Percentiles rank a stretch among this genome's conserved stretches.
Conservation (phyloP, 2,888 invertebrate species). For the Drosophila niveifrons region DNA sequence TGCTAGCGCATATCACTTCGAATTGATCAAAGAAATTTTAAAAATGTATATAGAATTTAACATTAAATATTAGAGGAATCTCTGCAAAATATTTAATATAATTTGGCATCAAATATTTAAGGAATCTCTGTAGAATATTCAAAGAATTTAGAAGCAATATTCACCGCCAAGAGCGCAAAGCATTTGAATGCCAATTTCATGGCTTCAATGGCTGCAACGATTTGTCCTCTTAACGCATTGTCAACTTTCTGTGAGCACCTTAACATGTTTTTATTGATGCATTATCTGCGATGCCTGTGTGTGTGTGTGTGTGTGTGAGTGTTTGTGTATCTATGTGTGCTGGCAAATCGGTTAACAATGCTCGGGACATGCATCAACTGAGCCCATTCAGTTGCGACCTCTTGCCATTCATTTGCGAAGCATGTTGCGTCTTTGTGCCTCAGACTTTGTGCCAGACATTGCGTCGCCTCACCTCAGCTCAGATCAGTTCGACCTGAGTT, state of each 20-base stretch:
- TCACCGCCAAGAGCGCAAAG: background rate
- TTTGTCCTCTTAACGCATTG: conserved; percentile 57
- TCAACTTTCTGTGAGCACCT: conserved; percentile 46
- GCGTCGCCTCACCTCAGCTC: conserved; percentile 55
- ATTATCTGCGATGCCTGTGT: conserved; percentile 56
- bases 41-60: no score
- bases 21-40: no score
- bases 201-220: conserved; percentile 40
- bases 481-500: background rate
- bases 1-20: no score
- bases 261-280: conserved; percentile 76
- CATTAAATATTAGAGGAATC: no score
- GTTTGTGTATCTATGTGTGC: conserved; percentile 50
- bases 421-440: conserved; percentile 70
- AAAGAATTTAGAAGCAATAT: background rate
- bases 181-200: conserved; percentile 64
- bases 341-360: conserved; percentile 62
- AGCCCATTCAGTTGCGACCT: conserved; percentile 58
- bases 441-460: conserved; percentile 66
- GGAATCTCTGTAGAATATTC: background rate
- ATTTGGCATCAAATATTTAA: background rate
- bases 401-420: conserved; percentile 51
- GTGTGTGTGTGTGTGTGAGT: conserved; percentile 43
- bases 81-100: background rate
- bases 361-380: conserved; percentile 51